A percentile compares a stretch with the other conserved stretches of the same genome.
Evolutionary conservation across 2,888 invertebrate genomes (phyloP).

Genomic region (Drosophila crucigera): DNA sequence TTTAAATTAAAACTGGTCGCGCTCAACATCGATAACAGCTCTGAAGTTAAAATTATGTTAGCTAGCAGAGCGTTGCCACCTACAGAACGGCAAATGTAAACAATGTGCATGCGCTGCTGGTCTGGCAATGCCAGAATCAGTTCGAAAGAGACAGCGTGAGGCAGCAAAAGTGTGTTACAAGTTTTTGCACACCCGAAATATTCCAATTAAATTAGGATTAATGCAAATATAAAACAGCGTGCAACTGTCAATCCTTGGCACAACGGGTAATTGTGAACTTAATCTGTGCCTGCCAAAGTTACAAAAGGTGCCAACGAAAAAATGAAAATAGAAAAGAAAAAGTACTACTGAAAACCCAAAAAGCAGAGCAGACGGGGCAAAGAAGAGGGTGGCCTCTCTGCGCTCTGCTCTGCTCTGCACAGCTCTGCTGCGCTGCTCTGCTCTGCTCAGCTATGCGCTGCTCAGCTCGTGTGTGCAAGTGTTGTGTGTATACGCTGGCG

Average conservation of each 20-base stretch:
- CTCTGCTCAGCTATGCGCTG: constrained; percentile 45
- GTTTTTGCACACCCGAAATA: constrained; percentile 71
- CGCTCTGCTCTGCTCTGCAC: constrained; percentile 34
- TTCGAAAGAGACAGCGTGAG: constrained; percentile 75
- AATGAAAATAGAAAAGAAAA: constrained; percentile 18
- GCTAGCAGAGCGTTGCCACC: constrained; percentile 39
- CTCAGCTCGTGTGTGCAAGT: constrained; percentile 62
- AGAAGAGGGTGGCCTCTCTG: constrained; percentile 57
- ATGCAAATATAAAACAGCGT: constrained; percentile 50
- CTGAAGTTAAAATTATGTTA: constrained; percentile 30
- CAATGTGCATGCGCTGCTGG: constrained; percentile 45
- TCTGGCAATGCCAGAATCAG: constrained; percentile 59
- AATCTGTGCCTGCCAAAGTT: constrained; percentile 23
- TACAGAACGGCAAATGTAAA: constrained; percentile 51
- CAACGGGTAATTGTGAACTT: constrained; percentile 54
- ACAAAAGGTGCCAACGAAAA: constrained; percentile 6
- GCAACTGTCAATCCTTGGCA: constrained; percentile 46
- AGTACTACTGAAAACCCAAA: constrained; percentile 43
- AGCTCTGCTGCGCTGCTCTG: constrained; percentile 30
- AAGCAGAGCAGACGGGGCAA: constrained; percentile 38
- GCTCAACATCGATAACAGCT: neutral
- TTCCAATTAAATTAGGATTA: constrained; percentile 67
- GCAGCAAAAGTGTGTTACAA: constrained; percentile 70
- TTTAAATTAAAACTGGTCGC: neutral
- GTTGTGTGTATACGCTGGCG: constrained; percentile 78